A percentile compares a stretch with the other conserved stretches of the same genome.
phyloP scores from a whole-genome alignment of 2,113 vertebrate genomes.

The Peucedramus taeniatus region DNA sequence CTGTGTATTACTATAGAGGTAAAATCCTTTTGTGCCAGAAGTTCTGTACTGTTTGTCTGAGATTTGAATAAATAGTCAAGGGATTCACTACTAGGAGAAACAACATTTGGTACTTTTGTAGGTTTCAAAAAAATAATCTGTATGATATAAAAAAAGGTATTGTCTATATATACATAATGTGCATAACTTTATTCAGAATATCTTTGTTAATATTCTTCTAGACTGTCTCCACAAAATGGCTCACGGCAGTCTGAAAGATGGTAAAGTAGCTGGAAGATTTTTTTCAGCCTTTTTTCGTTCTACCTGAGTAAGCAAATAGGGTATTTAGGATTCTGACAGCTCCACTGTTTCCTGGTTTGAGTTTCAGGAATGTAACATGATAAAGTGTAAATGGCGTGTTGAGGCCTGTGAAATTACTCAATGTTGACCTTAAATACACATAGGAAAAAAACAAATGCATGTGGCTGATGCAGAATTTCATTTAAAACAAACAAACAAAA shows the following conservation, averaged over 20 bases:
- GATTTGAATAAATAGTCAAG: background rate
- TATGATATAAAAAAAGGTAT: background rate
- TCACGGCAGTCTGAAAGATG: background rate
- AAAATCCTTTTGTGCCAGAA: background rate
- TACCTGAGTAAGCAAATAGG: background rate
- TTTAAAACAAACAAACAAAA: background rate
- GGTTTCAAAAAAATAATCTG: background rate
- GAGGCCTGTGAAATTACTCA: background rate
- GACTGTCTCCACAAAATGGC: background rate
- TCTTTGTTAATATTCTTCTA: background rate
- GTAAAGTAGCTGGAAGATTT: background rate
- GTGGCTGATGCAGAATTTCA: background rate
- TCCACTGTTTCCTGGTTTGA: background rate
- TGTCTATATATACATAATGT: background rate
- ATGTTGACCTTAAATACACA: background rate
- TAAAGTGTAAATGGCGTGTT: background rate
- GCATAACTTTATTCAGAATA: accelerated
- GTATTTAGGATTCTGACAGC: background rate
- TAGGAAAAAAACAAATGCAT: background rate
- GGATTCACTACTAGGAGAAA: background rate
- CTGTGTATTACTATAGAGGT: background rate
- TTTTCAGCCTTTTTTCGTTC: background rate
- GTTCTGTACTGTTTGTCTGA: background rate
- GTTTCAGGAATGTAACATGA: background rate
- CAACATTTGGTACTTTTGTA: background rate